Percentiles rank a stretch among this genome's conserved stretches.
phyloP scores from a whole-genome alignment of 2,888 invertebrate genomes.

The Agrilus mali region DNA sequence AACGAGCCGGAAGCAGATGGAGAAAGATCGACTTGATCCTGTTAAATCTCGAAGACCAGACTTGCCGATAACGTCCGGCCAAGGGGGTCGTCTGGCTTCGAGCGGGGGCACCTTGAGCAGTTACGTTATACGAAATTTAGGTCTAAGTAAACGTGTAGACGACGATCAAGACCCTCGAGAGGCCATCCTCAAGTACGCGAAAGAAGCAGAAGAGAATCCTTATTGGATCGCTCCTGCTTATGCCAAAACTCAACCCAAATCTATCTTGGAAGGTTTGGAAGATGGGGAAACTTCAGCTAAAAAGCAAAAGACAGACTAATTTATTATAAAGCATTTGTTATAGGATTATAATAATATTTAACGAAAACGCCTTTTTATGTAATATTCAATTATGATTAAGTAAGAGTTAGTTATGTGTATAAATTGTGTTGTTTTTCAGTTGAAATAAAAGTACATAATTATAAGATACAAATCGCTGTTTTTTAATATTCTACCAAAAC shows the following conservation, averaged over 20 bases:
- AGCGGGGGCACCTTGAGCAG: constrained; percentile 94
- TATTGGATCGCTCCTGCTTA: constrained; percentile 95
- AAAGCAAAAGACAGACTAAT: constrained; percentile 21
- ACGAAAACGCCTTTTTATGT: too few relatives aligned
- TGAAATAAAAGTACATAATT: too few relatives aligned
- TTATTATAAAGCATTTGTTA: not conserved
- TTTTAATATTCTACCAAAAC: too few relatives aligned
- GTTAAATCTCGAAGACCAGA: constrained; percentile 73
- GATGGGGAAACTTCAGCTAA: constrained; percentile 28
- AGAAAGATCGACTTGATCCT: constrained; percentile 80
- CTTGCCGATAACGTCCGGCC: constrained; percentile 77
- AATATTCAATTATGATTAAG: too few relatives aligned
- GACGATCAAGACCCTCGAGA: constrained; percentile 91
- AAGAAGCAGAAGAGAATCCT: constrained; percentile 91
- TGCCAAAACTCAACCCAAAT: constrained; percentile 74
- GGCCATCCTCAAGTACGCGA: constrained; percentile 87
- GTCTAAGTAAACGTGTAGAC: constrained; percentile 80
- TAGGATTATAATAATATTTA: not conserved
- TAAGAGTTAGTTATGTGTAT: too few relatives aligned
- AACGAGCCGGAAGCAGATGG: constrained; percentile 79
- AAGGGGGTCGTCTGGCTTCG: constrained; percentile 87
- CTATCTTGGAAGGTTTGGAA: constrained; percentile 55
- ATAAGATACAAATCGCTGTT: too few relatives aligned
- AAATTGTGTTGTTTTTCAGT: too few relatives aligned
- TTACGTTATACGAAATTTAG: constrained; percentile 84